Percentiles rank a stretch among this genome's conserved stretches.
Conservation (phyloP, 2,888 invertebrate genomes). For the Pachliopta kotzebuea region DNA sequence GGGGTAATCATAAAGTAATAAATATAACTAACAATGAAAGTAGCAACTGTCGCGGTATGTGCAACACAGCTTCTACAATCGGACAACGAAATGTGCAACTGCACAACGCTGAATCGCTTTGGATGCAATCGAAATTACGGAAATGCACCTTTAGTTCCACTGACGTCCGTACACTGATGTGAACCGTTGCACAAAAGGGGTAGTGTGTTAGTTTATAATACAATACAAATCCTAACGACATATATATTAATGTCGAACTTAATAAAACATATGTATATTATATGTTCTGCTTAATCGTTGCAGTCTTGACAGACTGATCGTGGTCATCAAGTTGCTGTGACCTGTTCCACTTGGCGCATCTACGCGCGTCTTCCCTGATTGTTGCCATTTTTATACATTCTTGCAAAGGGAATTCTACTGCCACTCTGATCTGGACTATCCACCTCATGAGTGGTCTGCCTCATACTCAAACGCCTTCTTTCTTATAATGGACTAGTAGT, state of each 20-base stretch:
- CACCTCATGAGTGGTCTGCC: too few species aligned
- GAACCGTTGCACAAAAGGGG: conserved; percentile 49
- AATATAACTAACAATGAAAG: conserved; percentile 13
- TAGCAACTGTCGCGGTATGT: conserved; percentile 6
- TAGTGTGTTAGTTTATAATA: conserved; percentile 30
- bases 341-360: too few species aligned
- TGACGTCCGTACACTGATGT: conserved; percentile 37
- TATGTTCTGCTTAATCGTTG: too few species aligned
- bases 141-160: conserved; percentile 46
- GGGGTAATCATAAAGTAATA: conserved; percentile 4
- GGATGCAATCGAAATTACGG: conserved; percentile 39
- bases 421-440: too few species aligned
- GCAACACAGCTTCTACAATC: conserved; percentile 25
- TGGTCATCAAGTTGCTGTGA: too few species aligned
- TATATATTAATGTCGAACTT: conserved; percentile 1
- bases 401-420: too few species aligned
- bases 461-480: too few species aligned
- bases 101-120: conserved; percentile 30
- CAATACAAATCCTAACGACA: conserved; percentile 5
- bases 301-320: background rate
- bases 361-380: too few species aligned
- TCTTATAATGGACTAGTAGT: too few species aligned
- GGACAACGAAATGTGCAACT: conserved; percentile 33
- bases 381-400: too few species aligned
- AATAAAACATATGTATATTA: background rate